Percentiles rank a stretch among this genome's conserved stretches.
Conservation (phyloP, 2,113 vertebrate species). For the Gadus chalcogrammus region DNA sequence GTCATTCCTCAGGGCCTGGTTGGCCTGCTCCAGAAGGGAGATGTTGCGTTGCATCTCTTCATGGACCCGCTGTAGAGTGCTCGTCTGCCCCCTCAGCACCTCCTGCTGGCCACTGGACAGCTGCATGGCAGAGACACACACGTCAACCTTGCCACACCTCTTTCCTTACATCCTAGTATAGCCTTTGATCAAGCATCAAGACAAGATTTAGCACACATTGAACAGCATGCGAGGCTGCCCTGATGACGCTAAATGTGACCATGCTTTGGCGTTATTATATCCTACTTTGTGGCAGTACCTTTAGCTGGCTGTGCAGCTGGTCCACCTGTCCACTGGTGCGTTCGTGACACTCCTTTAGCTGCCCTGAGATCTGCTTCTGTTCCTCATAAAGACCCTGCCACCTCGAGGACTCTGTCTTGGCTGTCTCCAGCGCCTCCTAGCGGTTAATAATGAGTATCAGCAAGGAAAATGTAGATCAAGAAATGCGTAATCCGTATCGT, state of each 20-base stretch:
- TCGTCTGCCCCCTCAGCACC: constrained; percentile 49
- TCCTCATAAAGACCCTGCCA: constrained; percentile 78
- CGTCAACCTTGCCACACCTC: too few relatives aligned
- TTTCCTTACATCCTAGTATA: too few relatives aligned
- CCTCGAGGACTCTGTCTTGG: constrained; percentile 67
- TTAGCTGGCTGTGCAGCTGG: constrained; percentile 75
- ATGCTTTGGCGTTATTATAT: not conserved
- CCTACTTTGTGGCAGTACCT: constrained; percentile 68
- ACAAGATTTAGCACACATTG: too few relatives aligned
- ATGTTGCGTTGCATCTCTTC: constrained; percentile 62
- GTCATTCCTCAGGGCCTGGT: constrained; percentile 57
- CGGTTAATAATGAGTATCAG: constrained; percentile 6
- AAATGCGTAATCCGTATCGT: not conserved
- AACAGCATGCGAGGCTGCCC: too few relatives aligned
- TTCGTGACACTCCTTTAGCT: constrained; percentile 64
- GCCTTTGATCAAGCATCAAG: too few relatives aligned
- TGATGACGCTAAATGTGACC: too few relatives aligned
- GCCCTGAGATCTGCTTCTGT: constrained; percentile 65
- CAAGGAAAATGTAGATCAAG: not conserved
- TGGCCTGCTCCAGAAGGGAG: constrained; percentile 72
- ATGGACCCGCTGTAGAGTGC: constrained; percentile 48
- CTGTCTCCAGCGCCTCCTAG: constrained; percentile 76
- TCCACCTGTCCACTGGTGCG: constrained; percentile 73
- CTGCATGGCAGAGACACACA: constrained; percentile 40
- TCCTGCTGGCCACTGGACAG: constrained; percentile 54